Evolutionary conservation across 2,113 vertebrate genomes (phyloP).

Genomic region (Aptenodytes patagonicus): DNA sequence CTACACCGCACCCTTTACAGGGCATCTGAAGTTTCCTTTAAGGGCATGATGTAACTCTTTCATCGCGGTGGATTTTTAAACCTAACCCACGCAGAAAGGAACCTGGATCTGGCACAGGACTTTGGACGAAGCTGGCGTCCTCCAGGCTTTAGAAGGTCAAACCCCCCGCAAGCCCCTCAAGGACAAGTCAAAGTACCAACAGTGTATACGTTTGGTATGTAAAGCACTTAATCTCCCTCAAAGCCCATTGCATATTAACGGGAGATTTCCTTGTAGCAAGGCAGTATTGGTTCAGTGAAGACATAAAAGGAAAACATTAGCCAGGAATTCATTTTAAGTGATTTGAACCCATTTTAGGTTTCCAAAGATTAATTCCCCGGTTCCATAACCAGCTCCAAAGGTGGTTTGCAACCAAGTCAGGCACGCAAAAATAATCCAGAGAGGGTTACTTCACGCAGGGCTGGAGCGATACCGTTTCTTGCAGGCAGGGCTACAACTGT

Average conservation of each 20-base stretch:
- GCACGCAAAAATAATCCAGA: background rate
- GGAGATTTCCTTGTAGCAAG: background rate
- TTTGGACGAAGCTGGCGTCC: background rate
- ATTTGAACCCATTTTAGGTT: background rate
- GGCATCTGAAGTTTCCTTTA: background rate
- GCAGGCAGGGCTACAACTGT: background rate
- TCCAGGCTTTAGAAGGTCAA: background rate
- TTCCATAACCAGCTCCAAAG: background rate
- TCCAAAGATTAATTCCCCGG: background rate
- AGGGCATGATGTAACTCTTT: background rate
- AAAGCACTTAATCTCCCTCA: background rate
- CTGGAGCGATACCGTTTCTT: fast-evolving
- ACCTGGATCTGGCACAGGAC: background rate
- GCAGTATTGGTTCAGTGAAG: background rate
- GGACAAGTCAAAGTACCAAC: background rate
- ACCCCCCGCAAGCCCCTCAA: background rate
- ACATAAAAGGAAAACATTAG: background rate
- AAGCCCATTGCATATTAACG: background rate
- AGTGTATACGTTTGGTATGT: fast-evolving
- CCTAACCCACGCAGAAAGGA: fast-evolving
- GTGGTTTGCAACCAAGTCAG: background rate
- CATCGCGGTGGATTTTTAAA: fast-evolving
- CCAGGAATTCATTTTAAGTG: background rate
- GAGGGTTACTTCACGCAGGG: background rate
- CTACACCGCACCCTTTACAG: fast-evolving